These are phyloP conservation scores for Drosophila nasuta DNA, from an alignment of 1,140 invertebrate genomes.

Conservation along the genomic window DNA sequence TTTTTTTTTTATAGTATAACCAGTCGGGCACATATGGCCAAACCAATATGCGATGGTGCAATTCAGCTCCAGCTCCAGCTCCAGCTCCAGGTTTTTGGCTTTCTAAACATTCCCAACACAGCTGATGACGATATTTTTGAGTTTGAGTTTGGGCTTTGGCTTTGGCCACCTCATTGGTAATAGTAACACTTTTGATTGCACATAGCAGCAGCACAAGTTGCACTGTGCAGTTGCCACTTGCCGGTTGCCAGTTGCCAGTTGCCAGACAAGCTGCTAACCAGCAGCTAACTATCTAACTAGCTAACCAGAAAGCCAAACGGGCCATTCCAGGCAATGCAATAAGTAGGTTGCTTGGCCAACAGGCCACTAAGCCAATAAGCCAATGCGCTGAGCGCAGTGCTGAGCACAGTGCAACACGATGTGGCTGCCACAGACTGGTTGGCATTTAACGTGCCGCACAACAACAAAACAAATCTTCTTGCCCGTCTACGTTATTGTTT, in stretches of 20 bases:
- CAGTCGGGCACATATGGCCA: slow-evolving; percentile 70
- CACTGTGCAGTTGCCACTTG: not conserved
- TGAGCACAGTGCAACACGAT: not conserved
- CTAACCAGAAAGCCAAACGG: slow-evolving; percentile 46
- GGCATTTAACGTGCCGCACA: slow-evolving; percentile 62
- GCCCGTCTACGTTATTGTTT: slow-evolving; percentile 37
- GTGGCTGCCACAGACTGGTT: slow-evolving; percentile 55
- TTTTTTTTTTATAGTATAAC: slow-evolving; percentile 48
- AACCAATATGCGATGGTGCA: slow-evolving; percentile 58
- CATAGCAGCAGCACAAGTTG: slow-evolving; percentile 16
- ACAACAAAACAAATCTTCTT: slow-evolving; percentile 40
- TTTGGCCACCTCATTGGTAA: slow-evolving; percentile 47
- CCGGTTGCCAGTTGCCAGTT: not conserved
- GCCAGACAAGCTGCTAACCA: slow-evolving; percentile 17
- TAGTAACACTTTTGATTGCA: slow-evolving; percentile 71
- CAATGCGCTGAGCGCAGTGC: slow-evolving; percentile 29
- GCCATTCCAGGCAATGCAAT: slow-evolving; percentile 53
- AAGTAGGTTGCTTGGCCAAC: slow-evolving; percentile 81
- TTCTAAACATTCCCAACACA: slow-evolving; percentile 67
- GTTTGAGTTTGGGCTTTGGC: slow-evolving; percentile 32
- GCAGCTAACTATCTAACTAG: slow-evolving; percentile 27
- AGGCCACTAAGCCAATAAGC: slow-evolving; percentile 59
- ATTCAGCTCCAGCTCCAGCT: slow-evolving; percentile 48
- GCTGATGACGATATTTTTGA: slow-evolving; percentile 61
- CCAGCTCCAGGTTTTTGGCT: slow-evolving; percentile 36